Conservation (phyloP, 2,888 invertebrate genomes). For the Dasysyrphus albostriatus region DNA sequence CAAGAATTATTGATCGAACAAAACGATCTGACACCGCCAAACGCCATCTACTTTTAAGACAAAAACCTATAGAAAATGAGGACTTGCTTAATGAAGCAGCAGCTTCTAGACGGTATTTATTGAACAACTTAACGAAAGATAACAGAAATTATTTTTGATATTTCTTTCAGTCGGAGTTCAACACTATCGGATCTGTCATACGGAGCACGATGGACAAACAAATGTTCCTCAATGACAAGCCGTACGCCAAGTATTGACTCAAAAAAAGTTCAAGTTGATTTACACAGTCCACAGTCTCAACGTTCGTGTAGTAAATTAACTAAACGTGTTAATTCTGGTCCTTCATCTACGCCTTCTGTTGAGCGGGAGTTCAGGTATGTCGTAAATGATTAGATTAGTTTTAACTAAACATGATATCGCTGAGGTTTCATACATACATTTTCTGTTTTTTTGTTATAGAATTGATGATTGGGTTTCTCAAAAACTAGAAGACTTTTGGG, state of each 20-base stretch:
- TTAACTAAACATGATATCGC: no score
- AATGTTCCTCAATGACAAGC: constrained; percentile 82
- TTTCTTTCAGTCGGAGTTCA: constrained; percentile 79
- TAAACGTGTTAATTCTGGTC: constrained; percentile 81
- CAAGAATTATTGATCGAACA: constrained; percentile 87
- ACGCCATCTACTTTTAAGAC: constrained; percentile 90
- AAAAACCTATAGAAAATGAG: constrained; percentile 90
- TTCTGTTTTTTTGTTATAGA: no score
- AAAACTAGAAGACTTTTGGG: no score
- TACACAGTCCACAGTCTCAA: constrained; percentile 83
- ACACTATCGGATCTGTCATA: constrained; percentile 83
- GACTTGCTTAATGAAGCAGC: constrained; percentile 81
- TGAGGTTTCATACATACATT: no score
- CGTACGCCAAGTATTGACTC: constrained; percentile 83
- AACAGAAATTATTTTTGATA: background rate
- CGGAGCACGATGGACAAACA: constrained; percentile 82
- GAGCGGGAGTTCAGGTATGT: constrained; percentile 83
- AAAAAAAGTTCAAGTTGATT: constrained; percentile 82
- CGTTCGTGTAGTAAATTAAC: constrained; percentile 82
- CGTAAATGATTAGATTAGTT: no score
- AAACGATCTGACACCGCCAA: constrained; percentile 87
- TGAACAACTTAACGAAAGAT: background rate
- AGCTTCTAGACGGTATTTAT: constrained; percentile 80
- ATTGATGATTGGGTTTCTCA: no score
- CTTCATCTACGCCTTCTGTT: constrained; percentile 83